Evolutionary conservation across 2,888 invertebrate genomes (phyloP).

Genomic region (Pseudoips prasinana): DNA sequence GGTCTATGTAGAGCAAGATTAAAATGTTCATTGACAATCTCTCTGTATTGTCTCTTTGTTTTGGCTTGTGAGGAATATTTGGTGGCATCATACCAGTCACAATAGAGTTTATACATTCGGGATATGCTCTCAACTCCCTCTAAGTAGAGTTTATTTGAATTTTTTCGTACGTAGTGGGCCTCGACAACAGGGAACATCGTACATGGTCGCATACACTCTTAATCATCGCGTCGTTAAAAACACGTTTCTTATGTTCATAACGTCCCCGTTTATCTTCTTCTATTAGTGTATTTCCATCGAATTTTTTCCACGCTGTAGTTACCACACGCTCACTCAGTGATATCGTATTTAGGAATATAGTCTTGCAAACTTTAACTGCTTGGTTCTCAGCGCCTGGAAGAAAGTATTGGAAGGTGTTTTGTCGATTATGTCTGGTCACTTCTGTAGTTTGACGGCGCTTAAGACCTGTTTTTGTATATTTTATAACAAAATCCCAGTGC

Average conservation of each 20-base stretch:
- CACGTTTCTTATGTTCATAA: not conserved
- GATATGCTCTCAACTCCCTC: not conserved
- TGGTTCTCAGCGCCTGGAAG: slow-evolving; percentile 2
- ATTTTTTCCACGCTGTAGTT: slow-evolving; percentile 9
- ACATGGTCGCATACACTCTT: slow-evolving; percentile 5
- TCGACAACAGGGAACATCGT: not conserved
- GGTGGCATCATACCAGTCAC: not conserved
- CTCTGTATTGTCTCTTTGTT: slow-evolving; percentile 4
- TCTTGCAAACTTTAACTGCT: slow-evolving; percentile 5
- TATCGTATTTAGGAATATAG: slow-evolving; percentile 11
- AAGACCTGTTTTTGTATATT: slow-evolving; percentile 5
- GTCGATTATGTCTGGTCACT: slow-evolving; percentile 4
- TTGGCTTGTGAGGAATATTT: slow-evolving; percentile 2
- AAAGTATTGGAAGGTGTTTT: slow-evolving; percentile 4
- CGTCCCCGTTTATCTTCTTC: slow-evolving; percentile 2
- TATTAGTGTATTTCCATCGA: slow-evolving; percentile 1
- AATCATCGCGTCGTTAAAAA: slow-evolving; percentile 1
- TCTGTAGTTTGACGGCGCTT: slow-evolving; percentile 9
- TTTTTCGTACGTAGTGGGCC: slow-evolving; percentile 5
- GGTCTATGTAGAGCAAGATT: slow-evolving; percentile 3
- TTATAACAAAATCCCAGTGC: slow-evolving; percentile 11
- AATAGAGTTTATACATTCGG: slow-evolving; percentile 1
- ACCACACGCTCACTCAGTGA: slow-evolving; percentile 6
- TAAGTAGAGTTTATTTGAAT: slow-evolving; percentile 3
- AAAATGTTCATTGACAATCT: slow-evolving; percentile 6